Percentiles rank a stretch among this genome's conserved stretches.
Evolutionary conservation across 2,113 vertebrate genomes (phyloP).

Genomic region (Leptobrachium ailaonicum): DNA sequence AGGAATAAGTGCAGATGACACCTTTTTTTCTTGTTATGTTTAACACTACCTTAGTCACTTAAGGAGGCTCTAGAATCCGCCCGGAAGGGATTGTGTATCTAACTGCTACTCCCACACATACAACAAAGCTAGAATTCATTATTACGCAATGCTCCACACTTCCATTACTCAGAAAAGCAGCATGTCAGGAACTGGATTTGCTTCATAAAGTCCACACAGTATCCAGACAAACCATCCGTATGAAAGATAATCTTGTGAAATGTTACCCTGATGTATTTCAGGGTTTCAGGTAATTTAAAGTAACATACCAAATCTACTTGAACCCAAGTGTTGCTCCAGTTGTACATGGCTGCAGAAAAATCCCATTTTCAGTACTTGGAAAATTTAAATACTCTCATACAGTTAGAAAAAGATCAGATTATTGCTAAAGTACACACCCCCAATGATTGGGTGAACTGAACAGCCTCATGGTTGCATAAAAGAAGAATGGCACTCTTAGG

Average conservation of each 20-base stretch:
- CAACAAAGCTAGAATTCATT: not conserved
- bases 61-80: too few relatives aligned
- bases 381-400: slow-evolving; percentile 9
- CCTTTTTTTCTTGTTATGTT: too few relatives aligned
- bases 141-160: not conserved
- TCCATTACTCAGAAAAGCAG: not conserved
- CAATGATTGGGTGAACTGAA: slow-evolving; percentile 30
- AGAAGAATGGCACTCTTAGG: not conserved
- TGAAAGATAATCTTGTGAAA: not conserved
- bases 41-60: too few relatives aligned
- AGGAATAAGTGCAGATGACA: too few relatives aligned
- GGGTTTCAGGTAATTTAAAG: not conserved
- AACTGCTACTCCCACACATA: too few relatives aligned
- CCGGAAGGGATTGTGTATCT: too few relatives aligned
- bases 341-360: slow-evolving; percentile 35
- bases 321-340: slow-evolving; percentile 1
- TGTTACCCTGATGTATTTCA: not conserved
- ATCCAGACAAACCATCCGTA: not conserved
- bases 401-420: not conserved
- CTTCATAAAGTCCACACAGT: not conserved
- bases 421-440: not conserved
- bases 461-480: slow-evolving; percentile 7
- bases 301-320: not conserved
- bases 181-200: not conserved
- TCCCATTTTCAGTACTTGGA: slow-evolving; percentile 7